A percentile compares a stretch with the other conserved stretches of the same genome.
Conservation (phyloP, 2,888 invertebrate species). For the Platycheirus albimanus region DNA sequence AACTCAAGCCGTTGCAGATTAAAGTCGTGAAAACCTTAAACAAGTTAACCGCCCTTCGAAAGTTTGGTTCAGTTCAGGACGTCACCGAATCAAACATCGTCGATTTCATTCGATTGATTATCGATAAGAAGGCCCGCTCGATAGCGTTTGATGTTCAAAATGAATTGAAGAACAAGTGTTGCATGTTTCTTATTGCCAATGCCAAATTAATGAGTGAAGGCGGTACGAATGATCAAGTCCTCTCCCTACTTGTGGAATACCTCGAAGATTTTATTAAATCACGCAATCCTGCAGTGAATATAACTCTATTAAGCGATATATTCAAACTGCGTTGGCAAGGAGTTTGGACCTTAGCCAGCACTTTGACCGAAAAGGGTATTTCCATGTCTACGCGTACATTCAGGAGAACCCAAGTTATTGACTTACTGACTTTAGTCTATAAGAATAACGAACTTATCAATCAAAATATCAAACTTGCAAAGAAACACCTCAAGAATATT, state of each 20-base stretch:
- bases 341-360: slow-evolving; percentile 85
- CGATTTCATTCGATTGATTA: slow-evolving; percentile 76
- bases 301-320: slow-evolving; percentile 86
- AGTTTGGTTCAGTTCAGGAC: slow-evolving; percentile 74
- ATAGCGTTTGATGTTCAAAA: slow-evolving; percentile 76
- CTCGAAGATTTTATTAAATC: slow-evolving; percentile 78
- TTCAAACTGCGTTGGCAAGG: slow-evolving; percentile 87
- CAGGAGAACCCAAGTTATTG: slow-evolving; percentile 87
- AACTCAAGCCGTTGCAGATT: slow-evolving; percentile 86
- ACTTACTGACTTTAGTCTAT: slow-evolving; percentile 87
- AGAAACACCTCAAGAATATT: slow-evolving; percentile 75
- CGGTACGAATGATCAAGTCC: slow-evolving; percentile 66
- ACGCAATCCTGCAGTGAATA: slow-evolving; percentile 83
- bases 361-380: slow-evolving; percentile 86
- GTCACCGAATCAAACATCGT: slow-evolving; percentile 77
- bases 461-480: slow-evolving; percentile 71
- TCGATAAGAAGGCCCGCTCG: slow-evolving; percentile 77
- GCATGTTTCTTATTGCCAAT: slow-evolving; percentile 77
- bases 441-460: slow-evolving; percentile 82
- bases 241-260: slow-evolving; percentile 76
- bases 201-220: slow-evolving; percentile 69
- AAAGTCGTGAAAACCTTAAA: slow-evolving; percentile 83
- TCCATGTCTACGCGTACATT: slow-evolving; percentile 86
- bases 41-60: slow-evolving; percentile 76
- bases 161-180: slow-evolving; percentile 77